Evolutionary conservation across 2,797 vertebrate species (phyloP).

Genomic region (Etheostoma perlongum): DNA sequence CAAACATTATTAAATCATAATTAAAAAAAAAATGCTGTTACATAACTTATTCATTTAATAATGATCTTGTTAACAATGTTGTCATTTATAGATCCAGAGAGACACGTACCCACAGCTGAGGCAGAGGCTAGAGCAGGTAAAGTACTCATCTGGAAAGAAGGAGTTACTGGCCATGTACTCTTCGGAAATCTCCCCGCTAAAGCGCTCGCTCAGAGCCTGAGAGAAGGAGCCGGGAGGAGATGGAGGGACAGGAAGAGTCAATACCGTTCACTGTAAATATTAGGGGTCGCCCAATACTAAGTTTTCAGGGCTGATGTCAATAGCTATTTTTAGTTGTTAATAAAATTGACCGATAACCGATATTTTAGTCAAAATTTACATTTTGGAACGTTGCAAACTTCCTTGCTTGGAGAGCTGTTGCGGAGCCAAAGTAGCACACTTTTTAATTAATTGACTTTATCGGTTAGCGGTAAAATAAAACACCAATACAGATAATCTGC

Average conservation of each 20-base stretch:
- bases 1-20: not conserved
- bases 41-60: not conserved
- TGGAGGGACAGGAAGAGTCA: not conserved
- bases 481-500: too few relatives aligned
- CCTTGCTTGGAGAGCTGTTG: too few relatives aligned
- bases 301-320: too few relatives aligned
- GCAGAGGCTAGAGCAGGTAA: conserved; percentile 95
- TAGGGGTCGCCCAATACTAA: too few relatives aligned
- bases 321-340: too few relatives aligned
- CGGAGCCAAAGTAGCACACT: too few relatives aligned
- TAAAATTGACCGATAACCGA: too few relatives aligned
- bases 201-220: conserved; percentile 97
- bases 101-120: conserved; percentile 96
- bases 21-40: not conserved
- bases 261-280: not conserved
- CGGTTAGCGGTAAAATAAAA: too few relatives aligned
- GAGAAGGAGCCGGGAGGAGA: not conserved
- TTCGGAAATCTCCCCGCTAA: conserved; percentile 96
- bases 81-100: not conserved
- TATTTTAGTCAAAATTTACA: too few relatives aligned
- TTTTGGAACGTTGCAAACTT: too few relatives aligned
- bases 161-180: conserved; percentile 95
- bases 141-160: conserved; percentile 99
- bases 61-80: not conserved
- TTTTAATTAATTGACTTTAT: too few relatives aligned